Evolutionary conservation across 2,888 invertebrate species (phyloP).

Genomic region (Diplolepis rosae): DNA sequence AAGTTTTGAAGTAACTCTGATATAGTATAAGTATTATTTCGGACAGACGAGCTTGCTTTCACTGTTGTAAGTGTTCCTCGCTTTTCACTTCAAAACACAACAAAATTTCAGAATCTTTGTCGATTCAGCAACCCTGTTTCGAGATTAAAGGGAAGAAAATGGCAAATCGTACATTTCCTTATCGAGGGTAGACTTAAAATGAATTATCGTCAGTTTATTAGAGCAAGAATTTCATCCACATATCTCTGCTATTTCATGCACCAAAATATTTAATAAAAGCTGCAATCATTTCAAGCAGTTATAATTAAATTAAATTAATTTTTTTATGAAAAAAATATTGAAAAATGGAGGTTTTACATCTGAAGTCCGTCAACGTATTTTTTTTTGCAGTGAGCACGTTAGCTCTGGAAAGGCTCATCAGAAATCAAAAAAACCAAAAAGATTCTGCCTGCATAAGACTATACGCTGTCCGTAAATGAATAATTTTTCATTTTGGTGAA

Average conservation of each 20-base stretch:
- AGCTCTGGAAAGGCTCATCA: too few species aligned
- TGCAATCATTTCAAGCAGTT: too few species aligned
- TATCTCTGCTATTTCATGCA: background rate
- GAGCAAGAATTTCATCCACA: background rate
- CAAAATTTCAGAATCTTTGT: conserved; percentile 14
- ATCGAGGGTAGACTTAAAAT: background rate
- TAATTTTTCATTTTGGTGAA: too few species aligned
- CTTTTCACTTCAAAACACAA: background rate
- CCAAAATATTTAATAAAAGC: too few species aligned
- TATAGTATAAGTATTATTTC: conserved; percentile 23
- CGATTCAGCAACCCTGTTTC: background rate
- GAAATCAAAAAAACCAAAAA: too few species aligned
- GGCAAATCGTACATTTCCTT: background rate
- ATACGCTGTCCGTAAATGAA: too few species aligned
- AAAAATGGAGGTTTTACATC: too few species aligned
- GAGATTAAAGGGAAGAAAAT: conserved; percentile 5
- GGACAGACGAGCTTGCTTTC: conserved; percentile 12
- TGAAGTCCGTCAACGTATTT: too few species aligned
- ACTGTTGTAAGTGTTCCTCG: conserved; percentile 4
- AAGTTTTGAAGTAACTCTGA: conserved; percentile 42
- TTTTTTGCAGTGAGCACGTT: too few species aligned
- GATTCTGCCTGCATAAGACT: too few species aligned
- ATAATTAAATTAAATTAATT: too few species aligned
- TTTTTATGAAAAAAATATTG: too few species aligned
- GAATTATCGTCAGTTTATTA: background rate